A percentile compares a stretch with the other conserved stretches of the same genome.
These are phyloP conservation scores for Chloropsis hardwickii DNA, from an alignment of 2,113 vertebrate species.

Conservation along the genomic window DNA sequence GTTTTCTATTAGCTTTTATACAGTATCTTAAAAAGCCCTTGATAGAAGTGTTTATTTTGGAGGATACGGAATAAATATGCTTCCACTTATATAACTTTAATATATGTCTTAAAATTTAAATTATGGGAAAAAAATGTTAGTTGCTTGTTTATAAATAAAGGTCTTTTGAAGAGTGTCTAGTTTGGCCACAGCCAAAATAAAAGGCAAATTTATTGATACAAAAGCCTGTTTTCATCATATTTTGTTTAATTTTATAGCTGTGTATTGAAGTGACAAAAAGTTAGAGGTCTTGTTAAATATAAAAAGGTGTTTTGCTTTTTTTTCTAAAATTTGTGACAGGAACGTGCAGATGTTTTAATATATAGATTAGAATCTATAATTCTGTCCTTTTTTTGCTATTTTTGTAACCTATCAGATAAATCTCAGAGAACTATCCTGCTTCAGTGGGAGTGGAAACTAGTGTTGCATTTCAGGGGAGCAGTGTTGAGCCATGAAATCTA, in stretches of 20 bases:
- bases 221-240: constrained; percentile 55
- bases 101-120: constrained; percentile 71
- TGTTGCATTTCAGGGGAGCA: constrained; percentile 7
- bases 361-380: constrained; percentile 67
- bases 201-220: constrained; percentile 51
- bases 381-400: constrained; percentile 17
- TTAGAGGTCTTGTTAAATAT: constrained; percentile 65
- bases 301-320: constrained; percentile 40
- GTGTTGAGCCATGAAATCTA: constrained; percentile 12
- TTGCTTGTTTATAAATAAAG: constrained; percentile 67
- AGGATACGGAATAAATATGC: constrained; percentile 67
- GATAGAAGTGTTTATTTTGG: constrained; percentile 78
- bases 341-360: constrained; percentile 76
- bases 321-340: constrained; percentile 64
- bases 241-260: constrained; percentile 47
- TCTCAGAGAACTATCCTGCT: constrained; percentile 30
- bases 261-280: constrained; percentile 49
- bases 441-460: neutral
- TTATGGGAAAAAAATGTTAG: constrained; percentile 50
- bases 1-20: constrained; percentile 79
- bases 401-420: constrained; percentile 46
- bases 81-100: constrained; percentile 74
- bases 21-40: constrained; percentile 61
- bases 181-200: constrained; percentile 65
- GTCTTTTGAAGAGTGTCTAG: constrained; percentile 67